Conservation (phyloP, 2,888 invertebrate species). For the Alloscopus bannaensis region DNA sequence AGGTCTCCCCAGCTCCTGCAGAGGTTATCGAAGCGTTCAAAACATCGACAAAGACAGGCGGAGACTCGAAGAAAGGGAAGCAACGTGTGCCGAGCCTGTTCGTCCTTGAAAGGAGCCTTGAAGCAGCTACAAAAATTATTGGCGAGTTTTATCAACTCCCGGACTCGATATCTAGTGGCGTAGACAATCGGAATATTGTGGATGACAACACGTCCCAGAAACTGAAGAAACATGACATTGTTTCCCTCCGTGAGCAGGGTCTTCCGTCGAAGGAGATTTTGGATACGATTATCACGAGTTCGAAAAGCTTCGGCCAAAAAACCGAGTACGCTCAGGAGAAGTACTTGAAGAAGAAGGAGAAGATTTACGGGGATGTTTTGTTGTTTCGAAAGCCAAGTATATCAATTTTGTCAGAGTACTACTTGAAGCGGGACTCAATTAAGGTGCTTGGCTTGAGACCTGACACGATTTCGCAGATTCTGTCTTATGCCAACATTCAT, state of each 20-base stretch:
- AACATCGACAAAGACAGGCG: constrained; percentile 4
- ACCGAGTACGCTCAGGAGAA: constrained; percentile 93
- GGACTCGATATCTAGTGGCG: constrained; percentile 53
- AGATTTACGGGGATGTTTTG: constrained; percentile 91
- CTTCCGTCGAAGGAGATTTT: constrained; percentile 89
- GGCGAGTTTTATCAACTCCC: constrained; percentile 55
- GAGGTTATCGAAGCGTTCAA: constrained; percentile 21
- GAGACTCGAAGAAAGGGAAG: constrained; percentile 20
- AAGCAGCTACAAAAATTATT: constrained; percentile 43
- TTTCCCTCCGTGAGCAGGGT: constrained; percentile 85
- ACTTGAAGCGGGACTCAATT: constrained; percentile 85
- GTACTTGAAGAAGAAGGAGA: constrained; percentile 95
- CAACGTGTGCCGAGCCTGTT: constrained; percentile 37
- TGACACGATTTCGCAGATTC: constrained; percentile 92
- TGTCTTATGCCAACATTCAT: constrained; percentile 88
- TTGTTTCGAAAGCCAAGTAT: constrained; percentile 88
- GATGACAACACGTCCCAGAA: constrained; percentile 82
- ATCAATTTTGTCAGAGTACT: constrained; percentile 88
- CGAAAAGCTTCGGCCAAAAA: constrained; percentile 91
- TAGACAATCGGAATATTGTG: constrained; percentile 63
- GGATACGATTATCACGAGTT: constrained; percentile 90
- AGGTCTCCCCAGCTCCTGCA: constrained; percentile 52
- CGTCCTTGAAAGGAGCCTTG: constrained; percentile 45
- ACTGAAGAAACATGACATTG: constrained; percentile 88
- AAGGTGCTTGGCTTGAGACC: constrained; percentile 78